A percentile compares a stretch with the other conserved stretches of the same genome.
Evolutionary conservation across 2,797 vertebrate species (phyloP).

Genomic region (Alca torda): DNA sequence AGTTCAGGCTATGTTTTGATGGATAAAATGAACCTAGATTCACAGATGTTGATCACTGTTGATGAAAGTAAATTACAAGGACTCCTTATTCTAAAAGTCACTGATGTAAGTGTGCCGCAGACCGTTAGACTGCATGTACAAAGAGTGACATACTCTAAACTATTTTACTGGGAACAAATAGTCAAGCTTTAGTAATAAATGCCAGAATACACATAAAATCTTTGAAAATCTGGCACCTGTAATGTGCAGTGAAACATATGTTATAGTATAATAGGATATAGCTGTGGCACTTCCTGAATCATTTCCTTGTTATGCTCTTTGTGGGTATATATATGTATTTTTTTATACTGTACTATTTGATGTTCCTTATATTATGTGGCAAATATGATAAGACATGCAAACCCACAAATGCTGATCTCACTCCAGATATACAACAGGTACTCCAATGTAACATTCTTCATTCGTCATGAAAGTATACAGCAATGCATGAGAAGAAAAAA

Average conservation of each 20-base stretch:
- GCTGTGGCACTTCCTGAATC: background rate
- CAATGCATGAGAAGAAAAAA: background rate
- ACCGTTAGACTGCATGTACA: background rate
- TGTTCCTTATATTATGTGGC: background rate
- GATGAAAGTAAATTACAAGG: conserved; percentile 73
- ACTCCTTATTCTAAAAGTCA: conserved; percentile 68
- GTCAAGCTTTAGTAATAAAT: background rate
- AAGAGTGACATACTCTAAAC: background rate
- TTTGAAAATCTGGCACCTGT: background rate
- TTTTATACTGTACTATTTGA: background rate
- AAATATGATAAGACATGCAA: background rate
- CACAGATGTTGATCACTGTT: conserved; percentile 64
- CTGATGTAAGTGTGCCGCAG: conserved; percentile 62
- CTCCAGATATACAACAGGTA: background rate
- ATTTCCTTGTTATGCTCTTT: background rate
- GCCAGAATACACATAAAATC: background rate
- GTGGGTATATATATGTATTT: background rate
- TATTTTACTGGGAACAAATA: background rate
- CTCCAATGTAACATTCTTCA: background rate
- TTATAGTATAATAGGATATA: background rate
- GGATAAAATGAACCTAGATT: conserved; percentile 63
- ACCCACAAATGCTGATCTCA: background rate
- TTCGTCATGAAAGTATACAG: background rate
- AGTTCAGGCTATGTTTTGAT: conserved; percentile 72
- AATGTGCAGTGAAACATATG: background rate